phyloP scores from a whole-genome alignment of 2,113 vertebrate species.

The Alectura lathami region DNA sequence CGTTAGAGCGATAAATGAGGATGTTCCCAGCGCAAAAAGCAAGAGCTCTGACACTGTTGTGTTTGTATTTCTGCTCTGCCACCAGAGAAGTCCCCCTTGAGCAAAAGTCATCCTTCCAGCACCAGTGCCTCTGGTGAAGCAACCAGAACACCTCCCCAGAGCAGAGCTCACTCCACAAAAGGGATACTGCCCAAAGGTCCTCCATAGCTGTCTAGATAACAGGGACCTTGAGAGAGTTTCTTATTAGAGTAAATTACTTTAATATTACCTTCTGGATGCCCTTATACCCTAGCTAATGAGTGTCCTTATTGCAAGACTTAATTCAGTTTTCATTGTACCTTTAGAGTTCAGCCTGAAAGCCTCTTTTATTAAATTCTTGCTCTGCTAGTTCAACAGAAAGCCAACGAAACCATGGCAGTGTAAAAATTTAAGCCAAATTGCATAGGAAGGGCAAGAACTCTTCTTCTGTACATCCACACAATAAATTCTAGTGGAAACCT shows the following conservation, averaged over 20 bases:
- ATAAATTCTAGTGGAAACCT: conserved; percentile 16
- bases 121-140: not conserved
- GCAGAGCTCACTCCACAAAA: accelerated
- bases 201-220: not conserved
- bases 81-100: not conserved
- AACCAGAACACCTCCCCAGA: not conserved
- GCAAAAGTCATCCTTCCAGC: not conserved
- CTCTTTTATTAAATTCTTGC: conserved; percentile 17
- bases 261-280: not conserved
- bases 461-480: conserved; percentile 22
- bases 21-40: not conserved
- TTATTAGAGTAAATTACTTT: not conserved
- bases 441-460: not conserved
- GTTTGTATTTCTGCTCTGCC: not conserved
- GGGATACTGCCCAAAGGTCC: not conserved
- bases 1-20: not conserved
- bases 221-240: not conserved
- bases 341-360: conserved; percentile 9
- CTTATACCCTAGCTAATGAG: not conserved
- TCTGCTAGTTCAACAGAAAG: not conserved
- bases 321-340: conserved; percentile 29
- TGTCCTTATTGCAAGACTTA: not conserved
- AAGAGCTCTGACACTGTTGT: not conserved
- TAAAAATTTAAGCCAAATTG: not conserved
- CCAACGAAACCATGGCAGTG: not conserved